Percentiles rank a stretch among this genome's conserved stretches.
These are phyloP conservation scores for Elephantulus edwardii DNA, from an alignment of 2,113 vertebrate genomes.

Conservation along the genomic window DNA sequence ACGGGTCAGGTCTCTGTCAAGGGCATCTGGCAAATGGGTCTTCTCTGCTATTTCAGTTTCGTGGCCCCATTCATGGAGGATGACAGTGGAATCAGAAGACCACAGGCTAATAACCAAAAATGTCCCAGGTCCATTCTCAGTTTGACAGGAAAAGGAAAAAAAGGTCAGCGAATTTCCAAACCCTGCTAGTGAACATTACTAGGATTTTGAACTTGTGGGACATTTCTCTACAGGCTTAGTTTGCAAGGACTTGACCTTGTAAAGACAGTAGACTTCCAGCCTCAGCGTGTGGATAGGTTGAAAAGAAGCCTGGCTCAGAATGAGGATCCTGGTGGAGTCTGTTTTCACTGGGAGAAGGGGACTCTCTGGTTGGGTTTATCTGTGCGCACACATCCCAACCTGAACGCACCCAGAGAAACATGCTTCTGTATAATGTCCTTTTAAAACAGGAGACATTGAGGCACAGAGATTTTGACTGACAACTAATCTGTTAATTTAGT, in stretches of 20 bases:
- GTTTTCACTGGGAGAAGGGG: neutral
- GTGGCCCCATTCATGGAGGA: neutral
- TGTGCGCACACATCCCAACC: neutral
- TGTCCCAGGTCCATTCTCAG: neutral
- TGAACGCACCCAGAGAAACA: neutral
- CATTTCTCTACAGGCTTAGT: neutral
- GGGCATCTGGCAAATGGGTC: neutral
- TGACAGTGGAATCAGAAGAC: constrained; percentile 3
- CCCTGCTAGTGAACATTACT: neutral
- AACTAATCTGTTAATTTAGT: neutral
- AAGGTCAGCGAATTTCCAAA: neutral
- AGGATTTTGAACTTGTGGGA: neutral
- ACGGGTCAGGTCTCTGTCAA: neutral
- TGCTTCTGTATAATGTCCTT: neutral
- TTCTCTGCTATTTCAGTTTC: neutral
- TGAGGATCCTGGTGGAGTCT: neutral
- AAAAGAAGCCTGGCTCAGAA: neutral
- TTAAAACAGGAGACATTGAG: neutral
- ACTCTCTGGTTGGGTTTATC: neutral
- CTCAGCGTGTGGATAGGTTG: neutral
- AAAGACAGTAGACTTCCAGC: neutral
- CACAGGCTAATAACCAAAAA: neutral
- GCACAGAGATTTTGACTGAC: neutral
- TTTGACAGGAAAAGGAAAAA: constrained; percentile 33
- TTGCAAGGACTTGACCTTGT: neutral